Conservation (phyloP, 2,888 invertebrate genomes). For the Andrena haemorrhoa region DNA sequence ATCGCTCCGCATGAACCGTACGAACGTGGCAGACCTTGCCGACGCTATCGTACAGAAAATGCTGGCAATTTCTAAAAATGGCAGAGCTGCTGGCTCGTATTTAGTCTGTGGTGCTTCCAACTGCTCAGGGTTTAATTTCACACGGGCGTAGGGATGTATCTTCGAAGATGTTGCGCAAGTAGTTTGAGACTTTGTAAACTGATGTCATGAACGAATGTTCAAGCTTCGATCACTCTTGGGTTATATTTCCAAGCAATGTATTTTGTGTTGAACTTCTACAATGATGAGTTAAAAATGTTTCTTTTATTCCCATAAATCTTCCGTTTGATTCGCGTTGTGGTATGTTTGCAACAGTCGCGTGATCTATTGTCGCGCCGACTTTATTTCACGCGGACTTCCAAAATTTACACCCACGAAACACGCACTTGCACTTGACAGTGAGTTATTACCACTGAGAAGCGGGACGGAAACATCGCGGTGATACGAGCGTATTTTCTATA, state of each 20-base stretch:
- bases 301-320: not conserved
- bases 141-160: slow-evolving; percentile 44
- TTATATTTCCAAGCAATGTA: too few species aligned
- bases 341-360: slow-evolving; percentile 33
- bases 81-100: slow-evolving; percentile 69
- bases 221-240: too few species aligned
- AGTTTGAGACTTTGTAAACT: not conserved
- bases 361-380: slow-evolving; percentile 35
- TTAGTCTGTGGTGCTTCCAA: slow-evolving; percentile 73
- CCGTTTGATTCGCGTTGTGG: slow-evolving; percentile 7
- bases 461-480: slow-evolving; percentile 15
- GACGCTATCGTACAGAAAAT: slow-evolving; percentile 42
- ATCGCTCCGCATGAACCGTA: slow-evolving; percentile 57
- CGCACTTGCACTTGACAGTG: slow-evolving; percentile 65
- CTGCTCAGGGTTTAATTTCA: slow-evolving; percentile 69
- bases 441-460: slow-evolving; percentile 65
- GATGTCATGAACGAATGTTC: too few species aligned
- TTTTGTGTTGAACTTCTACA: not conserved
- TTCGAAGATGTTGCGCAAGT: slow-evolving; percentile 4
- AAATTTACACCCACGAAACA: slow-evolving; percentile 62
- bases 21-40: slow-evolving; percentile 55
- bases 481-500: slow-evolving; percentile 18
- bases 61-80: slow-evolving; percentile 57
- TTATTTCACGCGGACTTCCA: slow-evolving; percentile 47
- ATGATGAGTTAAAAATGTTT: not conserved